Conservation (phyloP, 2,888 invertebrate species). For the Sepiola atlantica region DNA sequence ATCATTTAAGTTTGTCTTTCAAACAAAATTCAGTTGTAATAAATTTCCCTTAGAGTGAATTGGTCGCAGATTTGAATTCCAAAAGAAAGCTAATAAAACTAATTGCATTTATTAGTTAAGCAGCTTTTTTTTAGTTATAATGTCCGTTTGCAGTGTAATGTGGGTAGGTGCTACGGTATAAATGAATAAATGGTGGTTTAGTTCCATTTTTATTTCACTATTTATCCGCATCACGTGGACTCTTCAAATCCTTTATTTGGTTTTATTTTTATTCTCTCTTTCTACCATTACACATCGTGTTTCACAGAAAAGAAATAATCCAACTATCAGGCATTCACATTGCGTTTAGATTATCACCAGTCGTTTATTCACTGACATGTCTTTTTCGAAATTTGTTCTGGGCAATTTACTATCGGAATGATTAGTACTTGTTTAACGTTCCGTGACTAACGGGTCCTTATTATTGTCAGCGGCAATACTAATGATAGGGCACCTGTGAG, state of each 20-base stretch:
- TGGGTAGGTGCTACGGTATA: too few species aligned
- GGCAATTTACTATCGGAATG: neutral
- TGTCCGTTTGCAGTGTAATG: too few species aligned
- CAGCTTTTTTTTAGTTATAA: too few species aligned
- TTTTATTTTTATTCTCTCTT: neutral
- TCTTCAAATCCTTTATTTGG: rapidly evolving
- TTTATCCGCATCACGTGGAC: neutral
- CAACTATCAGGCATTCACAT: neutral
- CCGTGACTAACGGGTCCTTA: neutral
- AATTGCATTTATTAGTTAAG: too few species aligned
- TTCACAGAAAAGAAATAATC: neutral
- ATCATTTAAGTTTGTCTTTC: too few species aligned
- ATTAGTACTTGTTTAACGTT: neutral
- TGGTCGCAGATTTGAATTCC: too few species aligned
- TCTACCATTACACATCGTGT: neutral
- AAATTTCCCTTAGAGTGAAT: too few species aligned
- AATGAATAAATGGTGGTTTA: neutral
- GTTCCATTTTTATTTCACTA: neutral
- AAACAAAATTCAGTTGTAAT: too few species aligned
- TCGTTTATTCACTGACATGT: neutral
- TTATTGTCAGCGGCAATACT: neutral
- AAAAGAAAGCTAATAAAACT: too few species aligned
- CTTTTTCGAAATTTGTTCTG: neutral
- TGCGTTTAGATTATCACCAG: neutral
- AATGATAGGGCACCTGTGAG: neutral